Evolutionary conservation across 2,797 vertebrate genomes (phyloP).

Genomic region (Yasuhikotakia modesta): DNA sequence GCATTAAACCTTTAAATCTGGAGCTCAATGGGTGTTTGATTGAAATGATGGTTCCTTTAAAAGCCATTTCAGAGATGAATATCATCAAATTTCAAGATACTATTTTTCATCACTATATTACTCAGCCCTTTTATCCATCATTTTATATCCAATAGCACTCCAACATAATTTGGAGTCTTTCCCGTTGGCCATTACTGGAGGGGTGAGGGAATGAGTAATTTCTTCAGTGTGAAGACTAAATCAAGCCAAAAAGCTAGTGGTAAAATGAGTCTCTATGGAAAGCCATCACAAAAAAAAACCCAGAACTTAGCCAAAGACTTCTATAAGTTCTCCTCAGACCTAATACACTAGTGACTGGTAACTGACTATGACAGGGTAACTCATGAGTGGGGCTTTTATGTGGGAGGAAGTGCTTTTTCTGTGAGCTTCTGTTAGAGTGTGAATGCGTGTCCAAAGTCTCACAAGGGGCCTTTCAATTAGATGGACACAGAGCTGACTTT

Average conservation of each 20-base stretch:
- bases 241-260: neutral
- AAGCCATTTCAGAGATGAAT: neutral
- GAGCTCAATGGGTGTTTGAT: neutral
- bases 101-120: neutral
- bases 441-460: conserved; percentile 47
- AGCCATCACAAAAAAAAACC: neutral
- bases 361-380: conserved; percentile 48
- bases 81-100: neutral
- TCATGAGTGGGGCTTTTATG: conserved; percentile 53
- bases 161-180: neutral
- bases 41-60: neutral
- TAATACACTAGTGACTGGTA: too few species aligned
- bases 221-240: neutral
- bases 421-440: conserved; percentile 25
- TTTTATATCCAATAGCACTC: neutral
- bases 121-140: neutral
- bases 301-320: neutral
- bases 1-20: too few species aligned
- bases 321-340: neutral
- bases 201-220: conserved; percentile 11
- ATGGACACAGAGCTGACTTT: conserved; percentile 57
- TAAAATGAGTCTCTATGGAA: neutral
- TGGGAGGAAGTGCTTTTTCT: conserved; percentile 33
- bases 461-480: conserved; percentile 61
- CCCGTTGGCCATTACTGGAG: neutral